These are phyloP conservation scores for Dendrolimus pini DNA, from an alignment of 2,888 invertebrate genomes.

Conservation along the genomic window DNA sequence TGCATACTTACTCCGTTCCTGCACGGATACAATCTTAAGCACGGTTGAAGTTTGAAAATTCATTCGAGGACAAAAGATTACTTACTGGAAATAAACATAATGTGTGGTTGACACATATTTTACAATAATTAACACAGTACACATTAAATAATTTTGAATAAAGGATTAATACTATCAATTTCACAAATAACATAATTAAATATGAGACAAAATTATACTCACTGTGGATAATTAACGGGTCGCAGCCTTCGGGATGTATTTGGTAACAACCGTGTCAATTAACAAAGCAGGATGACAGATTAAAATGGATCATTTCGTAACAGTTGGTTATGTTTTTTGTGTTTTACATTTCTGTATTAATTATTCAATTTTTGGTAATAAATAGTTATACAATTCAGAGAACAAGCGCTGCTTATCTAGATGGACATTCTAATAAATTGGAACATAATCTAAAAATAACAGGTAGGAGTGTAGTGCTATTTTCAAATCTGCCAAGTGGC, in stretches of 20 bases:
- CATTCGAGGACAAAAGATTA: constrained; percentile 2
- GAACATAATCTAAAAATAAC: constrained; percentile 7
- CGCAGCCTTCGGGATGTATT: no score
- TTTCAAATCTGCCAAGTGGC: no score
- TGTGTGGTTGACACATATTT: constrained; percentile 51
- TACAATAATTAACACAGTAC: constrained; percentile 34
- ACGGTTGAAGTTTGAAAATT: neutral
- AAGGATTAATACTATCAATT: constrained; percentile 46
- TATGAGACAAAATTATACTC: constrained; percentile 27
- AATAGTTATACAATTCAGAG: constrained; percentile 22
- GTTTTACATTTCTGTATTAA: constrained; percentile 44
- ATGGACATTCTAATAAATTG: constrained; percentile 5
- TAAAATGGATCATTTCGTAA: constrained; percentile 44
- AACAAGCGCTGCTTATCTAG: neutral
- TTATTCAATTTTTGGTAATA: constrained; percentile 24
- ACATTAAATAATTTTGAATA: constrained; percentile 23
- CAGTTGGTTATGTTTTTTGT: constrained; percentile 60
- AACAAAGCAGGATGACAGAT: constrained; percentile 14
- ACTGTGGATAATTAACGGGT: neutral
- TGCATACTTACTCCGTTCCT: no score
- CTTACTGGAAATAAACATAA: constrained; percentile 51
- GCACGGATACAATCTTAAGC: no score
- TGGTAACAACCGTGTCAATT: neutral
- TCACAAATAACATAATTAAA: constrained; percentile 53
- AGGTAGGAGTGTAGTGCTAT: no score